A percentile compares a stretch with the other conserved stretches of the same genome.
phyloP scores from a whole-genome alignment of 2,113 vertebrate species.

The Epinephelus lanceolatus region DNA sequence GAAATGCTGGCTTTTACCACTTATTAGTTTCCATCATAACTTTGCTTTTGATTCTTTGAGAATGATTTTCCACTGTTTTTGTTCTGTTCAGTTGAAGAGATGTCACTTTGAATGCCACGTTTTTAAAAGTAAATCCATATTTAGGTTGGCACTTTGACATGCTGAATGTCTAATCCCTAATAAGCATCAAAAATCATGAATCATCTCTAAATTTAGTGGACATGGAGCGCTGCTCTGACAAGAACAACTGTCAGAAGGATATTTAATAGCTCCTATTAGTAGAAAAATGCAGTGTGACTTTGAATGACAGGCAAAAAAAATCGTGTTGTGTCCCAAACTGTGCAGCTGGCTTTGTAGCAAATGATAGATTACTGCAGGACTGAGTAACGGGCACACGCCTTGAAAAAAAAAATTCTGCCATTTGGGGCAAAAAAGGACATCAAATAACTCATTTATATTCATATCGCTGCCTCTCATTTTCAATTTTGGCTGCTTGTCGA shows the following conservation, averaged over 20 bases:
- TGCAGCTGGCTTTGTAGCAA: conserved; percentile 31
- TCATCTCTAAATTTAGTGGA: not conserved
- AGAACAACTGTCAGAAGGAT: not conserved
- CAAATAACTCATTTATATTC: conserved; percentile 56
- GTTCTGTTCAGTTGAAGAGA: not conserved
- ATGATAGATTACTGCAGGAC: conserved; percentile 21
- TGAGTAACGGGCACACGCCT: not conserved
- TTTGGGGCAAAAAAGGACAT: conserved; percentile 35
- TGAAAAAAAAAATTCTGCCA: conserved; percentile 27
- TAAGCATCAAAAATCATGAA: not conserved
- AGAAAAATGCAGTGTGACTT: conserved; percentile 4
- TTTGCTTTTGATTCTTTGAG: not conserved
- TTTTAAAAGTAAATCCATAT: conserved; percentile 1
- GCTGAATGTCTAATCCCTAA: not conserved
- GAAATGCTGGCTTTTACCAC: not conserved
- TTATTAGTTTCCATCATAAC: not conserved
- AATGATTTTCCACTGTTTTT: not conserved
- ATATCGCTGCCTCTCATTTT: conserved; percentile 46
- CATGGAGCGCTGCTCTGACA: not conserved
- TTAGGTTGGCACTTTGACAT: not conserved
- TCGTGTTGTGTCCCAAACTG: conserved; percentile 10
- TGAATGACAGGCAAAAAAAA: conserved; percentile 17
- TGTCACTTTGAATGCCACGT: not conserved
- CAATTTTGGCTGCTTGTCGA: conserved; percentile 45
- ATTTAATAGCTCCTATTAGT: conserved; percentile 1